phyloP scores from a whole-genome alignment of 1,140 invertebrate genomes.

The Physella acuta region DNA sequence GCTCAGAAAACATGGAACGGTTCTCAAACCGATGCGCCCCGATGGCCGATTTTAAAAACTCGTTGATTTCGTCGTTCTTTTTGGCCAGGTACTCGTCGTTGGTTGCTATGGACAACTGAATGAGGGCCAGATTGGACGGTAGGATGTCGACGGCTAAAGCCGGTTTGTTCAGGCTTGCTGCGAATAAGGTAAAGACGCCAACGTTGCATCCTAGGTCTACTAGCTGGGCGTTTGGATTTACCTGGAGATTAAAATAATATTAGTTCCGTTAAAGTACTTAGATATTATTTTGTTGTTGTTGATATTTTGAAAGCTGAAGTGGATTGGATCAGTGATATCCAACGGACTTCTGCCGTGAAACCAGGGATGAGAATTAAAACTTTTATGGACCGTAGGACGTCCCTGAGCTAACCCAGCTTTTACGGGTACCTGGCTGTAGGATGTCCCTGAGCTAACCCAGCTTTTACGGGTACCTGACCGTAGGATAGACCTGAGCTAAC shows the following conservation, averaged over 20 bases:
- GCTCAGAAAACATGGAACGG: slow-evolving; percentile 1
- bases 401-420: no score
- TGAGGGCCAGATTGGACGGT: slow-evolving; percentile 33
- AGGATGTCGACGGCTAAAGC: slow-evolving; percentile 51
- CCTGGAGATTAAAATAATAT: not conserved
- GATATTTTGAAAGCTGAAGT: no score
- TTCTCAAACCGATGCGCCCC: not conserved
- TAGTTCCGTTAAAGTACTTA: no score
- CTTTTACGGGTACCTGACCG: no score
- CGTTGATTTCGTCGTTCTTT: slow-evolving; percentile 29
- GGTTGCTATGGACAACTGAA: slow-evolving; percentile 38
- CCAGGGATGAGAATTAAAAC: no score
- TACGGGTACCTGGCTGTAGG: no score
- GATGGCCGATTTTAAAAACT: slow-evolving; percentile 31
- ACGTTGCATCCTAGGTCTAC: slow-evolving; percentile 55
- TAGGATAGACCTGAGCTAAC: no score
- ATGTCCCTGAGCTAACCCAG: no score
- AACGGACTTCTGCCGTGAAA: no score
- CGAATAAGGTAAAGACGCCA: slow-evolving; percentile 47
- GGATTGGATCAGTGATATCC: no score
- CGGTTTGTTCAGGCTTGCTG: slow-evolving; percentile 38
- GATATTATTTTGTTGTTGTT: no score
- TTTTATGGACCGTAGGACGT: no score
- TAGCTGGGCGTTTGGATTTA: slow-evolving; percentile 22
- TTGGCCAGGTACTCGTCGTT: slow-evolving; percentile 32